These are phyloP conservation scores for Phengaris alcon DNA, from an alignment of 2,888 invertebrate genomes.

Conservation along the genomic window DNA sequence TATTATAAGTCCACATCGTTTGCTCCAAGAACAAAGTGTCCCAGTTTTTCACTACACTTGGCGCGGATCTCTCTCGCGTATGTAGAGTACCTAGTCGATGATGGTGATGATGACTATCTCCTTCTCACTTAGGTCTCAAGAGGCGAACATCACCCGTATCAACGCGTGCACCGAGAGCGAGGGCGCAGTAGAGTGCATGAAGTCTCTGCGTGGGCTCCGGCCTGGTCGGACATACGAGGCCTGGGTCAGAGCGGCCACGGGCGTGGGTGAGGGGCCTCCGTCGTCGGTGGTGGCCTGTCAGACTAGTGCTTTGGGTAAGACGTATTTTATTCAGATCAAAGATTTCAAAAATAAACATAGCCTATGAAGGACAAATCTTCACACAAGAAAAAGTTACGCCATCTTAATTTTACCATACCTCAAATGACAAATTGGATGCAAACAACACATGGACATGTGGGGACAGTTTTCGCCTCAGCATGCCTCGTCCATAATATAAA, in stretches of 20 bases:
- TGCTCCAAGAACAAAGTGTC: too few species aligned
- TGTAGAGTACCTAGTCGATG: background rate
- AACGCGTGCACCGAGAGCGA: slow-evolving; percentile 65
- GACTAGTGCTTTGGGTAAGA: slow-evolving; percentile 66
- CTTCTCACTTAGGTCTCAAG: slow-evolving; percentile 55
- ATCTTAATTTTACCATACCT: too few species aligned
- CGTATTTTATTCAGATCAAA: background rate
- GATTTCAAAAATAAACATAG: too few species aligned
- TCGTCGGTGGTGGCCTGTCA: slow-evolving; percentile 69
- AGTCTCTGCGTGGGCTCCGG: slow-evolving; percentile 82
- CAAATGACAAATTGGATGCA: too few species aligned
- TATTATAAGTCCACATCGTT: too few species aligned
- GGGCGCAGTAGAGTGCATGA: slow-evolving; percentile 70
- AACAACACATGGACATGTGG: too few species aligned
- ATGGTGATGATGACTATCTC: background rate
- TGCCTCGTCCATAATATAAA: too few species aligned
- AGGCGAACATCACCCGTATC: slow-evolving; percentile 64
- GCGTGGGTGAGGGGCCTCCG: slow-evolving; percentile 83
- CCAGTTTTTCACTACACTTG: too few species aligned
- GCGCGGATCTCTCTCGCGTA: too few species aligned
- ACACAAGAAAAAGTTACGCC: too few species aligned
- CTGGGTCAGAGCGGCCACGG: slow-evolving; percentile 91
- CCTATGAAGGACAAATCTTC: too few species aligned
- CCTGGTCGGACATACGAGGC: slow-evolving; percentile 89
- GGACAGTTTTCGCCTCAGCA: too few species aligned